phyloP scores from a whole-genome alignment of 2,113 vertebrate species.

The Ciconia maguari region DNA sequence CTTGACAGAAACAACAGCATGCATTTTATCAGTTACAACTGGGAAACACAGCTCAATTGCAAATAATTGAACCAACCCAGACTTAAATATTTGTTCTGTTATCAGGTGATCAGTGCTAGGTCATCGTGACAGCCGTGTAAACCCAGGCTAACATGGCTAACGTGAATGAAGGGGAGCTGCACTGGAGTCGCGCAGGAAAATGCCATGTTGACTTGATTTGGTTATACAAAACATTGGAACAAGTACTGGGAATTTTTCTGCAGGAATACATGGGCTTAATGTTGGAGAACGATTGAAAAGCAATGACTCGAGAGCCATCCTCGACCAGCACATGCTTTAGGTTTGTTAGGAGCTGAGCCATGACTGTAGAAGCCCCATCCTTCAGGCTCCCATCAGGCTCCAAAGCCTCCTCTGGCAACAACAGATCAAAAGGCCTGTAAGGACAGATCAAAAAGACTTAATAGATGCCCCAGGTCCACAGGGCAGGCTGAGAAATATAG shows the following conservation, averaged over 20 bases:
- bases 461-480: background rate
- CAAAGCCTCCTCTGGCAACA: background rate
- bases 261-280: background rate
- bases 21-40: background rate
- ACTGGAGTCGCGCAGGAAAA: background rate
- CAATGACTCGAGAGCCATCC: background rate
- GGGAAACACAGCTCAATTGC: background rate
- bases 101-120: background rate
- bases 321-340: background rate
- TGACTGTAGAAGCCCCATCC: background rate
- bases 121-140: background rate
- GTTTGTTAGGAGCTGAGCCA: background rate
- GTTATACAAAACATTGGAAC: background rate
- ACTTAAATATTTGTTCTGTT: conserved; percentile 15
- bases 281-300: background rate
- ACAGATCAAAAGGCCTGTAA: background rate
- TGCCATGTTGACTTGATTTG: background rate
- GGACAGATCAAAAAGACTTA: background rate
- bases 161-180: background rate
- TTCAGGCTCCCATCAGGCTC: background rate
- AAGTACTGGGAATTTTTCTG: background rate
- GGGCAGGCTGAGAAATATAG: background rate
- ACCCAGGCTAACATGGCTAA: background rate
- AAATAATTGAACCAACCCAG: background rate
- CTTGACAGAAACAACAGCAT: background rate